phyloP scores from a whole-genome alignment of 2,113 vertebrate genomes.

The Neotoma lepida region DNA sequence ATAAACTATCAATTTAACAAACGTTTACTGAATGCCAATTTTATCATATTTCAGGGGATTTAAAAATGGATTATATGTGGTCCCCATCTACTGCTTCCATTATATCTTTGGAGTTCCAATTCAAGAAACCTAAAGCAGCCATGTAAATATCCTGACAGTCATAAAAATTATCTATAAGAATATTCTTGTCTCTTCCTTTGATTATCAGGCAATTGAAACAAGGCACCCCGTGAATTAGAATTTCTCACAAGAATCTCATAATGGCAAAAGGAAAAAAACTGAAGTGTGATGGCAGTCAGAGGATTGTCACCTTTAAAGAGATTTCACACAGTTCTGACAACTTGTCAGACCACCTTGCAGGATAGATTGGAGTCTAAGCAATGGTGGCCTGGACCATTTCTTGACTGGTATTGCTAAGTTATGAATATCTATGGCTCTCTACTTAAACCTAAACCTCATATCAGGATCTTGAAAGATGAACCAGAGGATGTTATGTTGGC shows the following conservation, averaged over 20 bases:
- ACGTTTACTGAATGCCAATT: not conserved
- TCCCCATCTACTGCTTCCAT: not conserved
- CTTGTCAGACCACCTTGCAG: not conserved
- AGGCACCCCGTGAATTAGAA: not conserved
- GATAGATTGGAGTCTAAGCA: not conserved
- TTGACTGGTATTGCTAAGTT: not conserved
- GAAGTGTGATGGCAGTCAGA: not conserved
- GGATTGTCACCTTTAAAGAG: too few relatives aligned
- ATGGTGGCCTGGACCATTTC: not conserved
- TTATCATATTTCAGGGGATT: conserved; percentile 20
- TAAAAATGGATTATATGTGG: conserved; percentile 11
- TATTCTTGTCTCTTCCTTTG: not conserved
- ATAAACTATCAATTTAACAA: conserved; percentile 54
- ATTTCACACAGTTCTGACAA: not conserved
- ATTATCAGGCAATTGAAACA: not conserved
- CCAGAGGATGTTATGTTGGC: not conserved
- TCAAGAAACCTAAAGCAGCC: not conserved
- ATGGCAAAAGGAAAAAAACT: not conserved
- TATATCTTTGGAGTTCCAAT: not conserved
- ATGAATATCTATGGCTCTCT: not conserved
- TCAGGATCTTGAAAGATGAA: not conserved
- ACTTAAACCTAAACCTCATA: not conserved
- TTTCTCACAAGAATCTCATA: not conserved
- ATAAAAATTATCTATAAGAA: not conserved
- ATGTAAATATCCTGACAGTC: not conserved